Percentiles rank a stretch among this genome's conserved stretches.
Conservation (phyloP, 2,113 vertebrate genomes). For the Leptobrachium ailaonicum region DNA sequence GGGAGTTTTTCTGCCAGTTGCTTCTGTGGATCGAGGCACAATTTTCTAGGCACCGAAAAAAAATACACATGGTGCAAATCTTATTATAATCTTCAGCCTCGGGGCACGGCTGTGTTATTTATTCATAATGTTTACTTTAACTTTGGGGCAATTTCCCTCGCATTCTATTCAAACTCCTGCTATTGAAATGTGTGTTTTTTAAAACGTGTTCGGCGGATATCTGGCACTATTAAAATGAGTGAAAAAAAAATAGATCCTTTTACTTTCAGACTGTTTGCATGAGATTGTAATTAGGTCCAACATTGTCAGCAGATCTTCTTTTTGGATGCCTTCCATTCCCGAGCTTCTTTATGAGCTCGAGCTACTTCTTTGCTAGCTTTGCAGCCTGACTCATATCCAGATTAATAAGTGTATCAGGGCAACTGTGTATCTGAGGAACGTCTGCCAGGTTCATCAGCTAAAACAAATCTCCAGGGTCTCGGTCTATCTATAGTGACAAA, state of each 20-base stretch:
- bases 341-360: not conserved
- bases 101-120: conserved; percentile 14
- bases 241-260: not conserved
- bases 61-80: not conserved
- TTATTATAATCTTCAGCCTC: conserved; percentile 5
- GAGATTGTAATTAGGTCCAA: not conserved
- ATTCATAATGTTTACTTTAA: conserved; percentile 13
- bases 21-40: not conserved
- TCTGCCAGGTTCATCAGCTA: conserved; percentile 20
- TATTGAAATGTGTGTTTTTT: conserved; percentile 7
- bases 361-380: not conserved
- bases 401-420: conserved; percentile 21
- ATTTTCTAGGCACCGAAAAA: conserved; percentile 13
- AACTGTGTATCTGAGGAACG: not conserved
- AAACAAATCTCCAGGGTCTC: conserved; percentile 15
- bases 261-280: not conserved
- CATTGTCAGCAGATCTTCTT: conserved; percentile 6
- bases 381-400: conserved; percentile 17
- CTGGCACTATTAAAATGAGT: not conserved
- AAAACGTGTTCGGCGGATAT: not conserved
- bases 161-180: conserved; percentile 8
- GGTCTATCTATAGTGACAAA: conserved; percentile 6
- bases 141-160: not conserved
- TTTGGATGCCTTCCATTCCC: not conserved
- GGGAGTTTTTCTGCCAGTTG: not conserved